A percentile compares a stretch with the other conserved stretches of the same genome.
These are phyloP conservation scores for Ichneumon xanthorius DNA, from an alignment of 2,888 invertebrate species.

Conservation along the genomic window DNA sequence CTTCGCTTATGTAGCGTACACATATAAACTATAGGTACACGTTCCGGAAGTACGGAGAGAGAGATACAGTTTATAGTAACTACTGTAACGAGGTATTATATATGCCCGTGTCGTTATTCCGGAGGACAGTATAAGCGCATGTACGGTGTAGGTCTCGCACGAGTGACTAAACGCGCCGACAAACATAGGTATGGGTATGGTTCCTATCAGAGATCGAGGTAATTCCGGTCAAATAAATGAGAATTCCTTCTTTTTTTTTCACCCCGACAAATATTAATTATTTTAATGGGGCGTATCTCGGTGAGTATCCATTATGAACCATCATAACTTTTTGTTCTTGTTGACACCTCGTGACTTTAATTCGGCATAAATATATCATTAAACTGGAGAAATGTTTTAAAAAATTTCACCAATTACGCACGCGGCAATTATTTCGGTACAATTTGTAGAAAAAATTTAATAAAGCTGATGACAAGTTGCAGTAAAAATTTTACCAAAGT, in stretches of 20 bases:
- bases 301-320: too few relatives aligned
- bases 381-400: neutral
- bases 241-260: neutral
- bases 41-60: conserved; percentile 53
- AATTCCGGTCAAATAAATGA: neutral
- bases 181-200: too few relatives aligned
- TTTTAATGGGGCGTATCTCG: neutral
- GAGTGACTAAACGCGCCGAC: too few relatives aligned
- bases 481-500: neutral
- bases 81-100: too few relatives aligned
- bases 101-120: too few relatives aligned
- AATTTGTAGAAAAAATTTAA: neutral
- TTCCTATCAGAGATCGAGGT: neutral
- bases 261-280: neutral
- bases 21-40: conserved; percentile 20
- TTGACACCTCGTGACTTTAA: neutral
- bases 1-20: conserved; percentile 23
- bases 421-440: neutral
- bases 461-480: neutral
- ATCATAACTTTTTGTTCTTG: neutral
- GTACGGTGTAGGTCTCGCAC: too few relatives aligned
- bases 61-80: too few relatives aligned
- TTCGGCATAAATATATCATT: neutral
- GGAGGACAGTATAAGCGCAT: too few relatives aligned
- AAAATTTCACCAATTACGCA: neutral